phyloP scores from a whole-genome alignment of 2,113 vertebrate genomes.

The Hymenochirus boettgeri region DNA sequence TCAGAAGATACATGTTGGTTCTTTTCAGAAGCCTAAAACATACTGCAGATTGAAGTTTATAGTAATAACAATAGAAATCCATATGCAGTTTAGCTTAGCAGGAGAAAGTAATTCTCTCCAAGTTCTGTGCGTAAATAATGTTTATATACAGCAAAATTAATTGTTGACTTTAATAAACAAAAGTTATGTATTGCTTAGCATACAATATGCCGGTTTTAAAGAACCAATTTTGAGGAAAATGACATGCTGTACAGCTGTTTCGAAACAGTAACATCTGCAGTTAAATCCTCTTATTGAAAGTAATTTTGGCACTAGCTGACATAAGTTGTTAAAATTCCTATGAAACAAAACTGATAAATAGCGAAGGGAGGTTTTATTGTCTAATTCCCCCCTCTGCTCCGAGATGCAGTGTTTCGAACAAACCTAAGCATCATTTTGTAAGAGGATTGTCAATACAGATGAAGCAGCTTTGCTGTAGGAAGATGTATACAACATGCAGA shows the following conservation, averaged over 20 bases:
- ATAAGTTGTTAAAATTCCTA: slow-evolving; percentile 49
- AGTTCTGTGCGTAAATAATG: slow-evolving; percentile 37
- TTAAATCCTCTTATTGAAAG: slow-evolving; percentile 54
- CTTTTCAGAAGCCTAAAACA: slow-evolving; percentile 7
- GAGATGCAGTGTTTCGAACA: background rate
- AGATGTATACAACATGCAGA: slow-evolving; percentile 17
- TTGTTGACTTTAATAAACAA: slow-evolving; percentile 40
- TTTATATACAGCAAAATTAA: slow-evolving; percentile 44
- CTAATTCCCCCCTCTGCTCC: slow-evolving; percentile 41
- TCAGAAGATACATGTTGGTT: slow-evolving; percentile 14
- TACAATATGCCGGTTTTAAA: slow-evolving; percentile 48
- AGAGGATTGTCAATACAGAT: slow-evolving; percentile 38
- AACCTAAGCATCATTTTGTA: slow-evolving; percentile 23
- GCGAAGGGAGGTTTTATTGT: slow-evolving; percentile 43
- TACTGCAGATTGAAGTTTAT: slow-evolving; percentile 31
- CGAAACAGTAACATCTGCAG: slow-evolving; percentile 56
- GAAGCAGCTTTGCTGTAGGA: slow-evolving; percentile 6
- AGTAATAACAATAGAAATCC: slow-evolving; percentile 26
- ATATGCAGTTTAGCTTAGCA: slow-evolving; percentile 28
- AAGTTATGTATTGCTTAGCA: slow-evolving; percentile 52
- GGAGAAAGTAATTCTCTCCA: slow-evolving; percentile 12
- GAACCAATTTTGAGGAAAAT: slow-evolving; percentile 40
- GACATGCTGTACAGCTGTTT: slow-evolving; percentile 43
- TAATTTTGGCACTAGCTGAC: slow-evolving; percentile 48
- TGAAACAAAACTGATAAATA: slow-evolving; percentile 38